Percentiles rank a stretch among this genome's conserved stretches.
Conservation (phyloP, 92 coral and sea anemone species). For the Parazoanthus atlanticus region DNA sequence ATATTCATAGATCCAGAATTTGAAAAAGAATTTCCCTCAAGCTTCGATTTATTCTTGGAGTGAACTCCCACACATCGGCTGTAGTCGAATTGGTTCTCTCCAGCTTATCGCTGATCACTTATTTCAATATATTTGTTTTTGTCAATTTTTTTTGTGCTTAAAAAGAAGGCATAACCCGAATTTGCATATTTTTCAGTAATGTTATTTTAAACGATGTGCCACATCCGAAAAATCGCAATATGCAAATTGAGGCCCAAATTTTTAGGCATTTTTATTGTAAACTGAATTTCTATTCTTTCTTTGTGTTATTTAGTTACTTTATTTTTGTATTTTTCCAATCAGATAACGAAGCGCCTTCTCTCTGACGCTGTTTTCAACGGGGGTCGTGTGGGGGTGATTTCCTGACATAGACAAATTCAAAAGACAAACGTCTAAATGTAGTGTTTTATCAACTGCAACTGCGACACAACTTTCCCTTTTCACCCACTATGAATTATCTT, state of each 20-base stretch:
- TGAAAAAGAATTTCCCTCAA: slow-evolving; percentile 25
- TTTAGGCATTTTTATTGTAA: slow-evolving; percentile 15
- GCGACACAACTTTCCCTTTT: not conserved
- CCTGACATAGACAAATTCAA: slow-evolving; percentile 1
- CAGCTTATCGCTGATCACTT: not conserved
- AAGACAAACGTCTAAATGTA: not conserved
- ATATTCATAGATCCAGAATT: slow-evolving; percentile 31
- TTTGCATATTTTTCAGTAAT: not conserved
- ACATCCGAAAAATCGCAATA: slow-evolving; percentile 16
- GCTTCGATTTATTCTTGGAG: not conserved
- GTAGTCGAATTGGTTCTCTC: not conserved
- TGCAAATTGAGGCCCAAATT: slow-evolving; percentile 8
- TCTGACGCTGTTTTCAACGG: not conserved
- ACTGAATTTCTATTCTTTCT: not conserved
- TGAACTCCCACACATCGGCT: slow-evolving; percentile 6
- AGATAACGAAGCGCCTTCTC: not conserved
- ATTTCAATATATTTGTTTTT: not conserved
- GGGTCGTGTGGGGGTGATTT: not conserved
- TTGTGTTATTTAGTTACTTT: not conserved
- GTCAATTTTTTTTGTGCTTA: not conserved
- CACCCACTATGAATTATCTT: no score
- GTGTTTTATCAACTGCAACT: not conserved
- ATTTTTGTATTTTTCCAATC: slow-evolving; percentile 27
- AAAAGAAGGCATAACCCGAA: not conserved
- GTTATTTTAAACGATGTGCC: slow-evolving; percentile 1